phyloP scores from a whole-genome alignment of 2,797 vertebrate species.

The Ceryle rudis region DNA sequence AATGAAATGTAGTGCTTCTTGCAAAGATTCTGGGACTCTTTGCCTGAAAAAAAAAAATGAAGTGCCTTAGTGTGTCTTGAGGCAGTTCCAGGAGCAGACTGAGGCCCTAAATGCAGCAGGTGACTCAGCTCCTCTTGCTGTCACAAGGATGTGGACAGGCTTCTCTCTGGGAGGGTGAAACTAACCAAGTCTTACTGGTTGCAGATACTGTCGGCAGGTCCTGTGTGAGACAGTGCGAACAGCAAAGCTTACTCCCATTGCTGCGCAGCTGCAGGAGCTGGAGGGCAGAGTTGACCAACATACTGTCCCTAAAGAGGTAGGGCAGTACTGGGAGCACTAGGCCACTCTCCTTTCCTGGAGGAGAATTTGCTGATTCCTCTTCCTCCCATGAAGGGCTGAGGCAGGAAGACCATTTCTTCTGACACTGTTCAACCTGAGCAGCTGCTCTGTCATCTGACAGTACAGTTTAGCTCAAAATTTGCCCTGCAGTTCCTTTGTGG shows the following conservation, averaged over 20 bases:
- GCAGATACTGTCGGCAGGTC: conserved; percentile 93
- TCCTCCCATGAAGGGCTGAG: not conserved
- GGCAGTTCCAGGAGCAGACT: not conserved
- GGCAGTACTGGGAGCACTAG: not conserved
- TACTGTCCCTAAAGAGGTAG: conserved; percentile 93
- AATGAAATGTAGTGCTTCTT: not conserved
- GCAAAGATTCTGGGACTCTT: not conserved
- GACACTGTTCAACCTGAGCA: not conserved
- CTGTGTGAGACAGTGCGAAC: conserved; percentile 94
- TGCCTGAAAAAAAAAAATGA: not conserved
- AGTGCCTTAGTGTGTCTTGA: not conserved
- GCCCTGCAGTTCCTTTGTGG: not conserved
- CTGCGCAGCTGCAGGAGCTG: conserved; percentile 91
- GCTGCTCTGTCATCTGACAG: not conserved
- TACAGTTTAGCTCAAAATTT: not conserved
- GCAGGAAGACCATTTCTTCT: not conserved
- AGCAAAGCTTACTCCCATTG: conserved; percentile 92
- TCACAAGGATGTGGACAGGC: not conserved
- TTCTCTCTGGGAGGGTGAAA: not conserved
- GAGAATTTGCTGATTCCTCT: not conserved
- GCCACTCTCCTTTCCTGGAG: not conserved
- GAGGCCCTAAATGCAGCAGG: not conserved
- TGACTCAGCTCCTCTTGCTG: not conserved
- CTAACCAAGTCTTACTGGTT: conserved; percentile 7
- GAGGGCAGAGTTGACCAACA: conserved; percentile 93